Evolutionary conservation across 2,888 invertebrate genomes (phyloP).

Genomic region (Nephrotoma guestfalica): DNA sequence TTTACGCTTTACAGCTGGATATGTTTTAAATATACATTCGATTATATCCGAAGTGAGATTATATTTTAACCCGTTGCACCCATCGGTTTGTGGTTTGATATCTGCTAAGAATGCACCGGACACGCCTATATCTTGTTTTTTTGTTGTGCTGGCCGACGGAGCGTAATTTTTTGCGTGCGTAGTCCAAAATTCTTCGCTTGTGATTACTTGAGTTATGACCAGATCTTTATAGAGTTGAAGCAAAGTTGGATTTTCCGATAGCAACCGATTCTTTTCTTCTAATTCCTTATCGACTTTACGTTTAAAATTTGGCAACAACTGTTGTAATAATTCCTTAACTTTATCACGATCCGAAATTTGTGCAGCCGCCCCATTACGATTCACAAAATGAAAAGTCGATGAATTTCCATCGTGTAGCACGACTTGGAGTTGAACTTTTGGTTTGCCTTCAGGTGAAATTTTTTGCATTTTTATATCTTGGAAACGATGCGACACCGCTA

Average conservation of each 20-base stretch:
- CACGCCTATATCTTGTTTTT: conserved; percentile 69
- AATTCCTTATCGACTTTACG: conserved; percentile 80
- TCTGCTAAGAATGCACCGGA: conserved; percentile 74
- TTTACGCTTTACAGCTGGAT: conserved; percentile 95
- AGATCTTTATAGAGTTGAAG: conserved; percentile 93
- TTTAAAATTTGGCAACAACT: conserved; percentile 85
- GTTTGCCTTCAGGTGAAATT: conserved; percentile 92
- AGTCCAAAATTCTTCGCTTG: conserved; percentile 96
- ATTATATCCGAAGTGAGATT: conserved; percentile 95
- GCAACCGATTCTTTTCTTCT: conserved; percentile 75
- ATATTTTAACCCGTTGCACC: conserved; percentile 91
- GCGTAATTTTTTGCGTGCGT: conserved; percentile 72
- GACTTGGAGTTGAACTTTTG: conserved; percentile 95
- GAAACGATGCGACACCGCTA: conserved; percentile 85
- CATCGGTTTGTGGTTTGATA: conserved; percentile 93
- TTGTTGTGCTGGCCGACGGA: conserved; percentile 45
- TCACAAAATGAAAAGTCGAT: conserved; percentile 95
- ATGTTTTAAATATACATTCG: conserved; percentile 96
- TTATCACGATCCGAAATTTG: conserved; percentile 84
- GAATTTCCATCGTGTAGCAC: conserved; percentile 87
- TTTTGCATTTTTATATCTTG: conserved; percentile 96
- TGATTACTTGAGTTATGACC: conserved; percentile 89
- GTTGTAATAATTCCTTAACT: conserved; percentile 82
- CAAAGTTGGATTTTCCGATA: conserved; percentile 79
- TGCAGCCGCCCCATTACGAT: conserved; percentile 64